Conservation (phyloP, 35 echinoderm and acorn worm genomes). For the Apostichopus japonicus region DNA sequence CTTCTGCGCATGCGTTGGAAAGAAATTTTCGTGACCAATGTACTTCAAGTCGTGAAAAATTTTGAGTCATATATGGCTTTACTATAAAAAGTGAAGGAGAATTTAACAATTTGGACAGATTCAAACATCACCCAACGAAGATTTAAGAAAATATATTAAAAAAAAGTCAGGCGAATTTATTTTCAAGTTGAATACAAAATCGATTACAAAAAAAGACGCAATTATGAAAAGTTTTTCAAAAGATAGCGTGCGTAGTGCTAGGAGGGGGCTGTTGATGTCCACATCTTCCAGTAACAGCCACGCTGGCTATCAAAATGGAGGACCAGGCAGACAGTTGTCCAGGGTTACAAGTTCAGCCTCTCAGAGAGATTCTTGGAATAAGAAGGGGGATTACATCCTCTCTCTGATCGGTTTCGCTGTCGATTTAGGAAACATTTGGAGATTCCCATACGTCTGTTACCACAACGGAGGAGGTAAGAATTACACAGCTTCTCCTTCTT, state of each 20-base stretch:
- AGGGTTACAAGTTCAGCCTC: not conserved
- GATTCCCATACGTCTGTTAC: conserved; percentile 67
- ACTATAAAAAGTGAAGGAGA: not conserved
- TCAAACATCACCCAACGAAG: no score
- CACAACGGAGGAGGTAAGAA: conserved; percentile 66
- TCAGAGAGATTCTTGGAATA: conserved; percentile 50
- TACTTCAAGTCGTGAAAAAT: not conserved
- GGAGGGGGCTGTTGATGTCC: conserved; percentile 2
- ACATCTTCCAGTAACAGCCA: not conserved
- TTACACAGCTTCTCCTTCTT: not conserved
- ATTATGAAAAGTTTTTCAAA: conserved; percentile 31
- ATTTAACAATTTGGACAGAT: no score
- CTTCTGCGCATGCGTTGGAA: no score
- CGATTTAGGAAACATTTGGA: conserved; percentile 69
- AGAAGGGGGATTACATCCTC: conserved; percentile 56
- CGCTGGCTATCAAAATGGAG: not conserved
- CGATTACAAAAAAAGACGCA: not conserved
- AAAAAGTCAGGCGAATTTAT: no score
- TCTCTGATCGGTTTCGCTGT: conserved; percentile 66
- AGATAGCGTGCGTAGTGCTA: not conserved
- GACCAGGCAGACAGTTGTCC: not conserved
- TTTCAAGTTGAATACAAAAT: no score
- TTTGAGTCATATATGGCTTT: not conserved
- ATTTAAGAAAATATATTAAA: no score
- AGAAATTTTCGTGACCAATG: no score